Base-by-base conservation (phyloP, 2,888 invertebrate genomes). In the Tillus elongatus region DNA sequence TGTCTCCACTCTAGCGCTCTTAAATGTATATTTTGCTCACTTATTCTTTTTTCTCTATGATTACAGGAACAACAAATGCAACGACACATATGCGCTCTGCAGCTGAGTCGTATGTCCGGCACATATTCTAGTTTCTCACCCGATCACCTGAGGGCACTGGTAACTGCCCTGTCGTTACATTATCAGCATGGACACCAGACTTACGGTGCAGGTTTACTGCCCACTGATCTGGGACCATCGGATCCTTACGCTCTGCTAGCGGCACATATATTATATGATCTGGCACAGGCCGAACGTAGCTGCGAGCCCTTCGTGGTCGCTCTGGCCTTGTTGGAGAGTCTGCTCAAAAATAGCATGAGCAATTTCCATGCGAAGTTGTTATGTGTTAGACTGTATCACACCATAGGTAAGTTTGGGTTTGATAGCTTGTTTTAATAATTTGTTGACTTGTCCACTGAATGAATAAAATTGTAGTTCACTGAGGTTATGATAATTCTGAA, bases 341-440 rank as follows among this genome's bases (percentile, higher is more conserved):
- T 82, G 16, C 68, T 88, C 15, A 71, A 75, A 33, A 73, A 77
- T 50, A 91, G 90, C 52, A 85, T 88, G 0, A 80, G 87, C 46
- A 93, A 91, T 69, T 90, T 87, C 63, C 89, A 92, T 59, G 77
- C 85, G 9, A 93, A 93, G 64, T 69, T 95, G 49, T 67, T 93
- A 29, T 74, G 89, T 4, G 71, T 92, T 36, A 80, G 82, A 51
- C 72, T 88, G 12, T 93, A 92, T 61, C 84, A 87, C 60, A 54
- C 73, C 28, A 57, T 84, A 47, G 83, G 83, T 80, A 53, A 69
- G 71, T 56, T 13, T 43, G n/a, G n/a, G n/a, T n/a, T n/a, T n/a
- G n/a, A n/a, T n/a, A n/a, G n/a, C n/a, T n/a, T n/a, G n/a, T n/a
- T n/a, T n/a, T n/a, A n/a, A n/a, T n/a, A n/a, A n/a, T n/a, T n/a